A percentile compares a stretch with the other conserved stretches of the same genome.
These are phyloP conservation scores for Meteorus sp. DNA, from an alignment of 1,140 invertebrate species.

Conservation along the genomic window DNA sequence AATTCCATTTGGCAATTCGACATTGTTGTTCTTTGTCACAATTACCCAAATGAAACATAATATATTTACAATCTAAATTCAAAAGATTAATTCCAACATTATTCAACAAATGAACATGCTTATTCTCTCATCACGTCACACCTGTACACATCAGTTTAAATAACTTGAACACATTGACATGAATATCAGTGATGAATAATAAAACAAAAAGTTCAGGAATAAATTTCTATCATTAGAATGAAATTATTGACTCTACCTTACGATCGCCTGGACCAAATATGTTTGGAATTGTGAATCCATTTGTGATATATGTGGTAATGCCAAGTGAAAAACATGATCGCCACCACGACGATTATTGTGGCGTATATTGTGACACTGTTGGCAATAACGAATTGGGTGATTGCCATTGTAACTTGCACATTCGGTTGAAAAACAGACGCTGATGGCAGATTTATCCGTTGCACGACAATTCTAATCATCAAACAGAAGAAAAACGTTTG, in stretches of 20 bases:
- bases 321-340: slow-evolving; percentile 88
- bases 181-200: too few relatives aligned
- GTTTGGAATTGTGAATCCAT: slow-evolving; percentile 89
- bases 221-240: not conserved
- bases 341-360: slow-evolving; percentile 83
- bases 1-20: too few relatives aligned
- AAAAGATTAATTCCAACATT: too few relatives aligned
- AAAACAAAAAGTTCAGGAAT: too few relatives aligned
- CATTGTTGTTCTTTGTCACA: too few relatives aligned
- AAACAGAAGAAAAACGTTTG: too few relatives aligned
- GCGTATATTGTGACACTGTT: slow-evolving; percentile 85
- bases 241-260: slow-evolving; percentile 67
- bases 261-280: slow-evolving; percentile 95
- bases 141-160: too few relatives aligned
- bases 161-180: too few relatives aligned
- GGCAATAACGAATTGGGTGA: slow-evolving; percentile 92
- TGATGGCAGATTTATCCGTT: slow-evolving; percentile 89
- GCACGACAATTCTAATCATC: slow-evolving; percentile 96
- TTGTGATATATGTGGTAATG: slow-evolving; percentile 82
- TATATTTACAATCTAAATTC: too few relatives aligned
- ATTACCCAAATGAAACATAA: too few relatives aligned
- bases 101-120: too few relatives aligned
- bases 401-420: slow-evolving; percentile 96
- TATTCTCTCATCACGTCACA: too few relatives aligned
- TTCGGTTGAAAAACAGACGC: slow-evolving; percentile 95